Evolutionary conservation across 2,888 invertebrate species (phyloP).

Genomic region (Resseliella maxima): DNA sequence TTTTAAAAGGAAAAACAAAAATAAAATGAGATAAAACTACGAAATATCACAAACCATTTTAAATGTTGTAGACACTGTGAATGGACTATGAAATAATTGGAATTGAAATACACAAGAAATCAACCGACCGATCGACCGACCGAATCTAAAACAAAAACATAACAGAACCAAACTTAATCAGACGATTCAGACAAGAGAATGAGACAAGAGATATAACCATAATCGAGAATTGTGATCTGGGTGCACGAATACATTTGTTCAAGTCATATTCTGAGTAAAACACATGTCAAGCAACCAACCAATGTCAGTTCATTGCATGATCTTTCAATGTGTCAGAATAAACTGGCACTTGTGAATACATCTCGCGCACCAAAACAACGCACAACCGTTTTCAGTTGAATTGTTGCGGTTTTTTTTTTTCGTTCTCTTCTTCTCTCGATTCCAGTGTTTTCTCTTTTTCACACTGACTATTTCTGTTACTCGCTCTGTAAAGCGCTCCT

Average conservation of each 20-base stretch:
- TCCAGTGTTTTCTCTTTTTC: too few species aligned
- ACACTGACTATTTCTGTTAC: too few species aligned
- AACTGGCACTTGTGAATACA: too few species aligned
- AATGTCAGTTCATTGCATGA: too few species aligned
- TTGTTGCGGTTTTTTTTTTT: too few species aligned
- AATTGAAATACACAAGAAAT: neutral
- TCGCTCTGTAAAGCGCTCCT: too few species aligned
- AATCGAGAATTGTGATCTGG: conserved; percentile 38
- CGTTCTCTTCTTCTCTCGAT: too few species aligned
- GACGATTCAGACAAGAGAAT: neutral
- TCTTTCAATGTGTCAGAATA: too few species aligned
- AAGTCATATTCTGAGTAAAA: neutral
- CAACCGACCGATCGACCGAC: neutral
- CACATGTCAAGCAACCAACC: neutral
- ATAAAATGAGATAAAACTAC: neutral
- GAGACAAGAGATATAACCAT: neutral
- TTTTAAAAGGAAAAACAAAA: neutral
- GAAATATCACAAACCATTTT: conserved; percentile 21
- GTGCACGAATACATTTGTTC: conserved; percentile 9
- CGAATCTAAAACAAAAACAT: neutral
- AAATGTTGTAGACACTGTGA: neutral
- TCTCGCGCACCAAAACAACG: neutral
- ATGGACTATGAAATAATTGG: conserved; percentile 20
- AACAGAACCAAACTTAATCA: neutral
- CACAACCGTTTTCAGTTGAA: too few species aligned